Conservation (phyloP, 2,113 vertebrate genomes). For the Falco punctatus region DNA sequence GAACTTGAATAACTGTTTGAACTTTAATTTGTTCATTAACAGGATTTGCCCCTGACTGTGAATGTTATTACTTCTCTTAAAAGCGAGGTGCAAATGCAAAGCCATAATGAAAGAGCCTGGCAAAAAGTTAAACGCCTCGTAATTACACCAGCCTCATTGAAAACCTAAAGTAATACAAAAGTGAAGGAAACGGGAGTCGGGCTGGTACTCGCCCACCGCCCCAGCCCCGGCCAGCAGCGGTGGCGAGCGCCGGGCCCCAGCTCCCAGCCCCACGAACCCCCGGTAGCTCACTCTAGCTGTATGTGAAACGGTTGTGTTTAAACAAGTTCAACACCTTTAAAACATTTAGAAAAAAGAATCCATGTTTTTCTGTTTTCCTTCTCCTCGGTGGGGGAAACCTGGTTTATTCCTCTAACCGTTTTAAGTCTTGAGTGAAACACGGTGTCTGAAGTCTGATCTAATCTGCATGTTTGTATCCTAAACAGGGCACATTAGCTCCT, state of each 20-base stretch:
- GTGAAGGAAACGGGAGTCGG: background rate
- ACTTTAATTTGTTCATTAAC: slow-evolving; percentile 90
- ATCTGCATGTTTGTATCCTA: slow-evolving; percentile 85
- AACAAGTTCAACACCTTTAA: background rate
- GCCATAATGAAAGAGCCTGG: slow-evolving; percentile 77
- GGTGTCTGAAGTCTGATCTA: slow-evolving; percentile 75
- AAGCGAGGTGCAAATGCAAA: slow-evolving; percentile 77
- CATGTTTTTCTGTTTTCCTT: background rate
- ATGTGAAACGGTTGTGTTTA: background rate
- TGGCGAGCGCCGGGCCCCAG: background rate
- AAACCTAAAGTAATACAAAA: slow-evolving; percentile 64
- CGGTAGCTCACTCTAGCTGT: background rate
- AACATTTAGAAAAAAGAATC: background rate
- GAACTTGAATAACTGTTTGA: slow-evolving; percentile 86
- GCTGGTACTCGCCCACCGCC: background rate
- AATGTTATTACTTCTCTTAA: slow-evolving; percentile 83
- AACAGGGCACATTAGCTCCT: slow-evolving; percentile 79
- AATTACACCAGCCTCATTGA: slow-evolving; percentile 77
- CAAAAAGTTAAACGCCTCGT: slow-evolving; percentile 85
- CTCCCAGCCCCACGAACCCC: background rate
- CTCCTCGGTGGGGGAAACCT: background rate
- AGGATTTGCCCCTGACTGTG: slow-evolving; percentile 86
- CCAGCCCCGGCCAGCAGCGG: background rate
- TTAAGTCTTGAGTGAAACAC: slow-evolving; percentile 26
- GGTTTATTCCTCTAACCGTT: slow-evolving; percentile 13